Percentiles rank a stretch among this genome's conserved stretches.
These are phyloP conservation scores for Melieria crassipennis DNA, from an alignment of 2,888 invertebrate genomes.

Conservation along the genomic window DNA sequence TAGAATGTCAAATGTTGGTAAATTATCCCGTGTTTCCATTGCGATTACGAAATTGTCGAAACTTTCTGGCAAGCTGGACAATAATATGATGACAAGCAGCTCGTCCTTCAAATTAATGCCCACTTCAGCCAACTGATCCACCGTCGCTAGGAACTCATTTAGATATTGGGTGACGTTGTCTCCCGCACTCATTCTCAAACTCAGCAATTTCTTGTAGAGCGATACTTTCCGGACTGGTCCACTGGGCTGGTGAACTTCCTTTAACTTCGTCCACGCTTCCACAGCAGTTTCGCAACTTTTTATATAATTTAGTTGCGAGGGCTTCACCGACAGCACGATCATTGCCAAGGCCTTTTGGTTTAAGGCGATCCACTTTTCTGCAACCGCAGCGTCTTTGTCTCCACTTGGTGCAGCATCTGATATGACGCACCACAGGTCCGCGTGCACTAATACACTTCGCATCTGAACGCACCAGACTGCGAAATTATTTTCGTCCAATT, in stretches of 20 bases:
- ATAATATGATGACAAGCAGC: slow-evolving; percentile 25
- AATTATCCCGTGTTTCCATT: slow-evolving; percentile 25
- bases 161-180: slow-evolving; percentile 32
- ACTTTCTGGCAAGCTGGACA: slow-evolving; percentile 24
- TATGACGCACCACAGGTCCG: no score
- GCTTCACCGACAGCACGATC: not conserved
- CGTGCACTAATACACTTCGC: no score
- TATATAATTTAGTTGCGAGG: slow-evolving; percentile 33
- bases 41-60: slow-evolving; percentile 28
- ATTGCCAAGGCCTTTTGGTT: no score
- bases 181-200: slow-evolving; percentile 32
- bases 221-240: slow-evolving; percentile 38
- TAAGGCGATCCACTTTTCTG: no score
- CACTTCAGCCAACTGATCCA: slow-evolving; percentile 29
- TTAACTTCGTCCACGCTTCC: slow-evolving; percentile 33
- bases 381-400: no score
- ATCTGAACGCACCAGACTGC: no score
- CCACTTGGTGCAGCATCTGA: no score
- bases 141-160: slow-evolving; percentile 30
- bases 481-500: no score
- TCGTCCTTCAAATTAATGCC: slow-evolving; percentile 31
- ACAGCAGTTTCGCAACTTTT: slow-evolving; percentile 33
- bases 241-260: slow-evolving; percentile 36
- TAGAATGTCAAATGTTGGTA: slow-evolving; percentile 18
- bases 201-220: slow-evolving; percentile 38